Conservation (phyloP, 2,888 invertebrate species). For the Drosophila longiperda region DNA sequence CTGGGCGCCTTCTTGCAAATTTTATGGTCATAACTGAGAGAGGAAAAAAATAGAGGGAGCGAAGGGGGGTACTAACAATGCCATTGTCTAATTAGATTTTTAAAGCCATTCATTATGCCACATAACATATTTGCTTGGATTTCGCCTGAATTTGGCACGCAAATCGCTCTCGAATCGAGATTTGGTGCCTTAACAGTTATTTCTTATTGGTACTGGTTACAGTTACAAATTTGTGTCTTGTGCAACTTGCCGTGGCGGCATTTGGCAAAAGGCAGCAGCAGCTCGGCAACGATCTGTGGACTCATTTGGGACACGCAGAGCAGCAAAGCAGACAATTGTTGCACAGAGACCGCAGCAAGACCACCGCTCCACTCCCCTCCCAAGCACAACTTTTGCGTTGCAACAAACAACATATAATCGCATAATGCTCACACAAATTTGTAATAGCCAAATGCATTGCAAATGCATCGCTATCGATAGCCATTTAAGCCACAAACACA, state of each 20-base stretch:
- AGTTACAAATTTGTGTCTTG: slow-evolving; percentile 40
- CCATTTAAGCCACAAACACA: slow-evolving; percentile 63
- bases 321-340: slow-evolving; percentile 46
- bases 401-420: slow-evolving; percentile 44
- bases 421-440: slow-evolving; percentile 53
- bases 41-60: neutral
- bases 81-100: slow-evolving; percentile 71
- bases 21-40: slow-evolving; percentile 53
- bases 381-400: neutral
- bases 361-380: neutral
- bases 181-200: slow-evolving; percentile 1
- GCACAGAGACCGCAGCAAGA: slow-evolving; percentile 1
- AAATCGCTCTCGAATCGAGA: slow-evolving; percentile 42
- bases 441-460: slow-evolving; percentile 33
- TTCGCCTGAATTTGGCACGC: slow-evolving; percentile 40
- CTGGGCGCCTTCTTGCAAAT: slow-evolving; percentile 9
- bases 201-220: slow-evolving; percentile 22
- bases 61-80: slow-evolving; percentile 31
- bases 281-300: slow-evolving; percentile 17
- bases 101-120: slow-evolving; percentile 59
- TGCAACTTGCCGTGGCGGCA: slow-evolving; percentile 52
- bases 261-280: slow-evolving; percentile 41
- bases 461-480: slow-evolving; percentile 53
- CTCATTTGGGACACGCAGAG: slow-evolving; percentile 49
- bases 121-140: neutral